Conservation (phyloP, 2,113 vertebrate species). For the Hemicordylus capensis region DNA sequence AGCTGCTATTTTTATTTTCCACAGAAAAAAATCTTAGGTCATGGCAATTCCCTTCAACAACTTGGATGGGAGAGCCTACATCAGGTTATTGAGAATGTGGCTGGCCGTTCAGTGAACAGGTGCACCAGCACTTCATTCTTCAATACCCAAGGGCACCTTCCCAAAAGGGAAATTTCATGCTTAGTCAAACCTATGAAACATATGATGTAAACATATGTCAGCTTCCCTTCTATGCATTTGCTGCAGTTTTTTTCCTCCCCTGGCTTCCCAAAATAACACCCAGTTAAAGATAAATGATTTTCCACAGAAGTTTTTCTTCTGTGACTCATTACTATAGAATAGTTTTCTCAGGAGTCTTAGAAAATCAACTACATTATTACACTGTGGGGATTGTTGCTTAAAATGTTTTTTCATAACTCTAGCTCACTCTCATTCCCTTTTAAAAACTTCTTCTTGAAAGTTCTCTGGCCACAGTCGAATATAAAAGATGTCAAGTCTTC, state of each 20-base stretch:
- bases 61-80: not conserved
- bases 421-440: not conserved
- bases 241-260: slow-evolving; percentile 1
- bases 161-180: slow-evolving; percentile 68
- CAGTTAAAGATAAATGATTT: slow-evolving; percentile 27
- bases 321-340: not conserved
- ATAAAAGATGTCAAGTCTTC: not conserved
- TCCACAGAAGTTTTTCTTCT: not conserved
- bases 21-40: not conserved
- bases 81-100: slow-evolving; percentile 3
- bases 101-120: slow-evolving; percentile 36
- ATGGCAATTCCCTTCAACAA: too few relatives aligned
- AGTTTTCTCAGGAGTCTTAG: not conserved
- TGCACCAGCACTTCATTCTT: not conserved
- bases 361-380: not conserved
- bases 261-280: slow-evolving; percentile 44
- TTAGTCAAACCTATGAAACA: slow-evolving; percentile 65
- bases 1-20: not conserved
- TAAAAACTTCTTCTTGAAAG: not conserved
- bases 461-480: not conserved
- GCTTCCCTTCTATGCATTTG: slow-evolving; percentile 42
- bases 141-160: slow-evolving; percentile 62
- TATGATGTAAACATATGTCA: slow-evolving; percentile 68
- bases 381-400: not conserved
- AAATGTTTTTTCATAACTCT: not conserved